phyloP scores from a whole-genome alignment of 2,888 invertebrate genomes.

The Barypeithes pellucidus region DNA sequence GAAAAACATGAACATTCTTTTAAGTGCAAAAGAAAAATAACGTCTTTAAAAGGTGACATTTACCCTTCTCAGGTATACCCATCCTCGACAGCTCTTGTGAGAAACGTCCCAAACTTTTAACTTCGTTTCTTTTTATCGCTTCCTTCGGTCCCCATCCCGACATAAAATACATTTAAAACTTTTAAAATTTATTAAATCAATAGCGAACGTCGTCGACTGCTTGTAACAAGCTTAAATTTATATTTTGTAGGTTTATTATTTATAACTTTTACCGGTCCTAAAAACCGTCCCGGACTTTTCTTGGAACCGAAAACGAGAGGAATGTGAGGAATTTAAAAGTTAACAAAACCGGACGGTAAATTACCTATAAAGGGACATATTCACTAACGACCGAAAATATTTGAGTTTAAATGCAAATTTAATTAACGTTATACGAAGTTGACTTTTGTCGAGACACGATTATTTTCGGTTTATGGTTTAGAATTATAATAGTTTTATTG shows the following conservation, averaged over 20 bases:
- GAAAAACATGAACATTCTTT: too few species aligned
- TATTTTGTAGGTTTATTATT: constrained; percentile 54
- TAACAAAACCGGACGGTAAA: constrained; percentile 50
- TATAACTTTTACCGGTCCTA: constrained; percentile 53
- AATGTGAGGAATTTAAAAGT: constrained; percentile 53
- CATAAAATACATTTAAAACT: constrained; percentile 42
- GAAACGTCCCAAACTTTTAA: constrained; percentile 38
- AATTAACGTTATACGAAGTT: constrained; percentile 45
- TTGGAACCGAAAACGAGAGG: constrained; percentile 48
- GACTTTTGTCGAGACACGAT: constrained; percentile 28
- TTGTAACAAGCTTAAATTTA: constrained; percentile 52
- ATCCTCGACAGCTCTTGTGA: constrained; percentile 33
- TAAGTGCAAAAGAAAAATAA: background rate
- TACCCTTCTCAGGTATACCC: constrained; percentile 38
- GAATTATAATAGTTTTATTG: constrained; percentile 17
- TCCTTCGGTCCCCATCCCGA: constrained; percentile 32
- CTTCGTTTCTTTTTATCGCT: constrained; percentile 26
- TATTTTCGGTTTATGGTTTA: constrained; percentile 29
- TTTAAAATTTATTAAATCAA: constrained; percentile 54
- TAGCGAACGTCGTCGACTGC: constrained; percentile 49
- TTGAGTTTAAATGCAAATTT: constrained; percentile 53
- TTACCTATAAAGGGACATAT: constrained; percentile 50
- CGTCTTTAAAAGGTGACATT: background rate
- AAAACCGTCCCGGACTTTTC: constrained; percentile 48
- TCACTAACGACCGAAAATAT: constrained; percentile 52